A percentile compares a stretch with the other conserved stretches of the same genome.
phyloP scores from a whole-genome alignment of 2,888 invertebrate genomes.

The Leucania comma region DNA sequence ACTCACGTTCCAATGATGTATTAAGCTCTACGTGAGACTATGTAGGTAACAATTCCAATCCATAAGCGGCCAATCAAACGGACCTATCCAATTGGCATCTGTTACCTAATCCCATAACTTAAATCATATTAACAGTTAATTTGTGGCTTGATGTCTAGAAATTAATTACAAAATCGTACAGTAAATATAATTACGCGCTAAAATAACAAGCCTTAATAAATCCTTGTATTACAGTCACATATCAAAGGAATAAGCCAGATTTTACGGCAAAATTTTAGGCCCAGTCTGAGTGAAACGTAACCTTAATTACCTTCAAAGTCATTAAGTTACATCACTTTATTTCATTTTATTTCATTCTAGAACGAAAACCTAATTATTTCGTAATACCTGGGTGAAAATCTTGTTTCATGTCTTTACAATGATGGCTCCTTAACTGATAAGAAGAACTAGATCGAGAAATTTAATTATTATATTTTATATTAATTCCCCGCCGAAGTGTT shows the following conservation, averaged over 20 bases:
- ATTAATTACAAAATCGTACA: constrained; percentile 1
- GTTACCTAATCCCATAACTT: neutral
- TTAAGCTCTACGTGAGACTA: neutral
- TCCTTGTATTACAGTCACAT: constrained; percentile 28
- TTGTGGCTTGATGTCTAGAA: neutral
- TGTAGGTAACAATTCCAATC: constrained; percentile 15
- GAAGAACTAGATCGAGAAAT: neutral
- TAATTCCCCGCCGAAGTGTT: too few relatives aligned
- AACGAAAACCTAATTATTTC: constrained; percentile 24
- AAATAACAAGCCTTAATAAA: constrained; percentile 21
- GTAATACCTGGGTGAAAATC: neutral
- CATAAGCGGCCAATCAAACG: constrained; percentile 19
- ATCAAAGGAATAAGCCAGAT: constrained; percentile 40
- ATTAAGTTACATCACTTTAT: constrained; percentile 27
- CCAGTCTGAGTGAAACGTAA: constrained; percentile 3
- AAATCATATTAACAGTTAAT: neutral
- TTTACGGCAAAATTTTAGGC: constrained; percentile 33
- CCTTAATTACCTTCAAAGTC: constrained; percentile 46
- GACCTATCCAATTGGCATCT: neutral
- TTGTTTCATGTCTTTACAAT: neutral
- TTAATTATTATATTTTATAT: too few relatives aligned
- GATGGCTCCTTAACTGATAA: neutral
- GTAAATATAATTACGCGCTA: constrained; percentile 17
- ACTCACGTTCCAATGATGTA: constrained; percentile 7
- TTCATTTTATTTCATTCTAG: constrained; percentile 19